Evolutionary conservation across 2,888 invertebrate species (phyloP).

Genomic region (Cylloceria caligata): DNA sequence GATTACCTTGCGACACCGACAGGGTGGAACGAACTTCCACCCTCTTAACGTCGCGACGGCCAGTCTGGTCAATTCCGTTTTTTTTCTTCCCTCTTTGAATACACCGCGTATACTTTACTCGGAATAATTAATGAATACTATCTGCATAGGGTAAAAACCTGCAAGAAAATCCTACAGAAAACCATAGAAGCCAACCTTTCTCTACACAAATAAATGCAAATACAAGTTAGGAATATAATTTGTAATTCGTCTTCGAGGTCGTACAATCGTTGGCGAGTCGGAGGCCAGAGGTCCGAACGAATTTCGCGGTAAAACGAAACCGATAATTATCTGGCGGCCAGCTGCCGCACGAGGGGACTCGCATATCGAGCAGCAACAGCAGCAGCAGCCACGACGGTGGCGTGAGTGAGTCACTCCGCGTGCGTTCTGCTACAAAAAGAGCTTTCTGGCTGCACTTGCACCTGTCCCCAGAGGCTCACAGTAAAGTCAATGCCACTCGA

Average conservation of each 20-base stretch:
- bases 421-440: conserved; percentile 33
- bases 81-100: background rate
- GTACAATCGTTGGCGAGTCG: background rate
- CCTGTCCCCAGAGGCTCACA: conserved; percentile 49
- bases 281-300: conserved; percentile 29
- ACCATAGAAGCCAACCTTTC: background rate
- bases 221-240: conserved; percentile 5
- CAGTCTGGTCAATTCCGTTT: conserved; percentile 46
- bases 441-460: conserved; percentile 40
- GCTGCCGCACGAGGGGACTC: conserved; percentile 47
- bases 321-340: conserved; percentile 61
- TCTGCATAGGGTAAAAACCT: conserved; percentile 7
- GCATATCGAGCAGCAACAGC: conserved; percentile 52
- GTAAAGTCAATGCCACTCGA: conserved; percentile 32
- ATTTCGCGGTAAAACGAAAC: conserved; percentile 58
- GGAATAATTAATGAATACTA: conserved; percentile 44
- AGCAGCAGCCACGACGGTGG: conserved; percentile 9
- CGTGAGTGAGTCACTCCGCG: conserved; percentile 56
- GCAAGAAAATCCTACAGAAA: too few relatives aligned
- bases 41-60: conserved; percentile 54
- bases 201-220: background rate
- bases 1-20: conserved; percentile 47
- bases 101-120: conserved; percentile 5
- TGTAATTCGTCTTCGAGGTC: background rate
- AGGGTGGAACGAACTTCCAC: conserved; percentile 41